phyloP scores from a whole-genome alignment of 2,797 vertebrate genomes.

The Loris lydekkerianus region DNA sequence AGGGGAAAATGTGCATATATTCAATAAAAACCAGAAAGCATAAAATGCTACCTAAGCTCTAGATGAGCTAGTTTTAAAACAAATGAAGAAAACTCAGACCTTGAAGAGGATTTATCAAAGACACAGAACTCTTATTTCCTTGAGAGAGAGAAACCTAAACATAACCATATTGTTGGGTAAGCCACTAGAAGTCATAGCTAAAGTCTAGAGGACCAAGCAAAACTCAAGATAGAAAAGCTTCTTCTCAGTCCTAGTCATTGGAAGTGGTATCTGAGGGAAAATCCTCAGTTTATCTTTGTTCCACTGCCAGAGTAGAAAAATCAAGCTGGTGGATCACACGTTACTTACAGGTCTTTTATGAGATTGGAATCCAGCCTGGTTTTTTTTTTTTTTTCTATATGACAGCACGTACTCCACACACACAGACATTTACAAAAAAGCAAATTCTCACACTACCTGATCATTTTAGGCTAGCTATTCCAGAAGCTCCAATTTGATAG shows the following conservation, averaged over 20 bases:
- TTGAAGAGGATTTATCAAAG: not conserved
- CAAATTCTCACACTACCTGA: not conserved
- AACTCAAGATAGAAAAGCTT: not conserved
- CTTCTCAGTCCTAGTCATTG: not conserved
- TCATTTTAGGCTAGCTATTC: not conserved
- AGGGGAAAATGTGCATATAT: not conserved
- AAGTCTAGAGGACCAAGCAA: not conserved
- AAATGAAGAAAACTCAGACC: not conserved
- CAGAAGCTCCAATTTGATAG: constrained; percentile 1
- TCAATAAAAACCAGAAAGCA: not conserved
- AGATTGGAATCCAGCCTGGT: not conserved
- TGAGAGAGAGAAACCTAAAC: not conserved
- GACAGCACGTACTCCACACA: not conserved
- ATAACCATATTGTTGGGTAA: not conserved
- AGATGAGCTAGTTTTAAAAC: not conserved
- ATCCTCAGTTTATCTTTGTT: not conserved
- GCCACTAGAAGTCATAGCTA: not conserved
- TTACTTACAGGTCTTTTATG: not conserved
- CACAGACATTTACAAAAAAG: not conserved
- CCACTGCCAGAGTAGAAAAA: not conserved
- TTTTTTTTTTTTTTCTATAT: not conserved
- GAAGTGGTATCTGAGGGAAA: not conserved
- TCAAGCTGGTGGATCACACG: not conserved
- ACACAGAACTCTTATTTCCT: not conserved
- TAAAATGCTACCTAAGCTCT: not conserved